A percentile compares a stretch with the other conserved stretches of the same genome.
Evolutionary conservation across 2,113 vertebrate species (phyloP).

Genomic region (Serilophus lunatus): DNA sequence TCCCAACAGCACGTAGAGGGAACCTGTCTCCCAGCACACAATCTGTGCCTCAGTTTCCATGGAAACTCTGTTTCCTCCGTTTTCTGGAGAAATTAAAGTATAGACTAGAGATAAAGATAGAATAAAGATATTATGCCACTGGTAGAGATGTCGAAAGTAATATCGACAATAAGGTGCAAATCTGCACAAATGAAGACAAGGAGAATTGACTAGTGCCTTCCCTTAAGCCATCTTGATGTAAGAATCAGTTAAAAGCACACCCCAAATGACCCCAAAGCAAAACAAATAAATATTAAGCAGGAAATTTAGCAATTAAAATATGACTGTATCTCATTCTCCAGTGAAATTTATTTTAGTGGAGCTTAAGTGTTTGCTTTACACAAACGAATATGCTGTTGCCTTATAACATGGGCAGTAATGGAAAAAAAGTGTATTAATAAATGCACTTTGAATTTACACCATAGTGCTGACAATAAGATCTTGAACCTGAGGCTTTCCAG

Average conservation of each 20-base stretch:
- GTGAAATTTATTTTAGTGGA: background rate
- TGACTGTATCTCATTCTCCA: background rate
- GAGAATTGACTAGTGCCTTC: background rate
- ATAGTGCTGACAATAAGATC: background rate
- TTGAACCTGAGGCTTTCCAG: background rate
- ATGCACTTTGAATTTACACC: background rate
- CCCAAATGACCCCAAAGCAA: background rate
- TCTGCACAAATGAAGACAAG: background rate
- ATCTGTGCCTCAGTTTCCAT: conserved; percentile 61
- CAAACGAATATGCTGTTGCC: background rate
- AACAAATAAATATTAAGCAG: background rate
- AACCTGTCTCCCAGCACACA: conserved; percentile 28
- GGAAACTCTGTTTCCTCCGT: conserved; percentile 17
- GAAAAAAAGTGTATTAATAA: background rate
- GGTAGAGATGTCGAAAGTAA: background rate
- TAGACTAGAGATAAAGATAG: background rate
- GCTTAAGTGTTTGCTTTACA: background rate
- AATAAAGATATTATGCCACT: background rate
- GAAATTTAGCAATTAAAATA: background rate
- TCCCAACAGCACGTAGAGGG: background rate
- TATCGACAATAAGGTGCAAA: background rate
- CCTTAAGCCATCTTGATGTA: background rate
- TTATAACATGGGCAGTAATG: background rate
- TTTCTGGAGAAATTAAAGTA: background rate
- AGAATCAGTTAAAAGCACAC: background rate